Evolutionary conservation across 2,888 invertebrate genomes (phyloP), one percentile per base, ranked within the genome.

Genomic region (Metopia argyrocephala): DNA sequence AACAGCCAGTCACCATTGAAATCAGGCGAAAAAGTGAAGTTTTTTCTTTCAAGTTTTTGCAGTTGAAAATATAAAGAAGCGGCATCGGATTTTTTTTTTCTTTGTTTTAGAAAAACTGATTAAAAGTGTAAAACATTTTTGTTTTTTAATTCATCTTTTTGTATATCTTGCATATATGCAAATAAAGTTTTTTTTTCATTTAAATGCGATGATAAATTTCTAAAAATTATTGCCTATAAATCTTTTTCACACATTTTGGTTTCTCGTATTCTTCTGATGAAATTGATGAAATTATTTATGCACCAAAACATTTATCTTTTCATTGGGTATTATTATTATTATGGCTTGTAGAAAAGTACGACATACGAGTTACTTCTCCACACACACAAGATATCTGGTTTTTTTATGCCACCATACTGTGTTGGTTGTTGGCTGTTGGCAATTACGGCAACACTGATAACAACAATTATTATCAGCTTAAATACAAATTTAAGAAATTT

Each of bases 381-480:
- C 15, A 15, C 38, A 38, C 38, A 15, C 3, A 38, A 38, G 9
- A 15, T 38, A 15, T 38, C 3, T 2, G 38, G 3, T 38, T 38
- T 38, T 38, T 38, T 9, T 12, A 3, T 12, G 31, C 12, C 9
- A 38, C 38, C 38, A 38, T 15, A 38, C 9, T 38, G 15, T n/a
- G n/a, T n/a, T n/a, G n/a, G n/a, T n/a, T n/a, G n/a, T n/a, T n/a
- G n/a, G n/a, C n/a, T n/a, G n/a, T 15, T 54, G 59, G 25, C 66
- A 48, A 66, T 73, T 73, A 71, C 31, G 57, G 78, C 78, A 78
- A 73, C 66, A 38, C 78, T 73, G 66, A 66, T 78, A 78, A 73
- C 66, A 73, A 61, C 78, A 78, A 78, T 78, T 78, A 78, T 78
- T 78, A 78, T 66, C 78, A 78, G 71, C 71, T 78, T 78, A 78